A percentile compares a stretch with the other conserved stretches of the same genome.
Evolutionary conservation across 2,113 vertebrate genomes (phyloP).

Genomic region (Rattus norvegicus): DNA sequence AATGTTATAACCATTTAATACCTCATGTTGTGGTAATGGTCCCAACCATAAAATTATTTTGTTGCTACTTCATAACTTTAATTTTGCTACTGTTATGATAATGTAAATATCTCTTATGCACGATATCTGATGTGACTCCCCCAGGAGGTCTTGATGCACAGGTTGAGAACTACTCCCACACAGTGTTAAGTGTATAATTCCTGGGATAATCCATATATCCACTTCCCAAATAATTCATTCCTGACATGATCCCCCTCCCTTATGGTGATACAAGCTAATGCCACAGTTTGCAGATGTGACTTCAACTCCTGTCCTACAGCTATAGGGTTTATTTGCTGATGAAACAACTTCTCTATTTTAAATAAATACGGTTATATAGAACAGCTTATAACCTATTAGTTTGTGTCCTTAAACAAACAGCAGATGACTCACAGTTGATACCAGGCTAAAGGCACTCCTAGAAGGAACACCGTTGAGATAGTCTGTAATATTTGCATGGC

Average conservation of each 20-base stretch:
- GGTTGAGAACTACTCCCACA: background rate
- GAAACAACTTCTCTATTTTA: conserved; percentile 22
- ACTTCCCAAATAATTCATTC: conserved; percentile 7
- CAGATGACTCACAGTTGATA: background rate
- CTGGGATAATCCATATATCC: background rate
- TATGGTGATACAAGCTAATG: background rate
- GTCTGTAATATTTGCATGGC: background rate
- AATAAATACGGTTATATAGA: background rate
- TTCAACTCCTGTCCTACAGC: background rate
- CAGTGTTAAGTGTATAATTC: background rate
- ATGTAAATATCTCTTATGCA: background rate
- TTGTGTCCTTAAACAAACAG: background rate
- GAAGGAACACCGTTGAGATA: background rate
- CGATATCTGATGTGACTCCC: background rate
- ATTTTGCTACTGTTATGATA: background rate
- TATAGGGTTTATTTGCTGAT: background rate
- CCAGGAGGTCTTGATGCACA: background rate
- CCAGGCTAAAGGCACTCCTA: background rate
- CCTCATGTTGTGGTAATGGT: background rate
- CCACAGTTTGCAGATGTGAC: background rate
- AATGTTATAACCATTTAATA: background rate
- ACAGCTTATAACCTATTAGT: background rate
- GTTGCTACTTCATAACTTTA: background rate
- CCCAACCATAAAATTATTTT: background rate
- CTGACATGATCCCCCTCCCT: background rate